Evolutionary conservation across 2,797 vertebrate species (phyloP).

Genomic region (Gallirallus australis): DNA sequence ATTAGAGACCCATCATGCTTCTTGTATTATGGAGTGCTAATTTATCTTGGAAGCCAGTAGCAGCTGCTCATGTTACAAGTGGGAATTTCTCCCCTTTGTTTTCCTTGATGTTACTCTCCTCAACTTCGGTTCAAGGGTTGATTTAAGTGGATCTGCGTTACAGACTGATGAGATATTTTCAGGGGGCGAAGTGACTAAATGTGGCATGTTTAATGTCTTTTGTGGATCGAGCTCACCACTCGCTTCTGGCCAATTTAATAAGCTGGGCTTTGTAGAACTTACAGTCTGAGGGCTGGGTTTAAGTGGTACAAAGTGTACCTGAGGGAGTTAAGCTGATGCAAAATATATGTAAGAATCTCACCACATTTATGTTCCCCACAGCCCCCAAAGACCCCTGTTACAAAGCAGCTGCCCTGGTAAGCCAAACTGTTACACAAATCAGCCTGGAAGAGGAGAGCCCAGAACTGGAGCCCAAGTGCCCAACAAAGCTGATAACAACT

Average conservation of each 20-base stretch:
- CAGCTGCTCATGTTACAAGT: slow-evolving; percentile 68
- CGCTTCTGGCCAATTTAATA: background rate
- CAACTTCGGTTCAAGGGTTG: slow-evolving; percentile 38
- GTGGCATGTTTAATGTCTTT: background rate
- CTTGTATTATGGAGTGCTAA: slow-evolving; percentile 54
- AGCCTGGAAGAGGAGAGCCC: background rate
- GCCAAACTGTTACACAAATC: background rate
- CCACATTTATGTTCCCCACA: background rate
- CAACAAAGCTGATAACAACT: background rate
- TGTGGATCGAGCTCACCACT: background rate
- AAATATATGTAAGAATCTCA: background rate
- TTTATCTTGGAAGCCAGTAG: slow-evolving; percentile 52
- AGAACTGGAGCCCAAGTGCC: background rate
- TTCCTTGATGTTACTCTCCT: background rate
- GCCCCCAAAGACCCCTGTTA: background rate
- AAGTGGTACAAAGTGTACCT: background rate
- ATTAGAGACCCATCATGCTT: slow-evolving; percentile 29
- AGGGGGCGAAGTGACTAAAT: background rate
- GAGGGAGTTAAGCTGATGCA: background rate
- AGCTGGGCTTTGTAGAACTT: background rate
- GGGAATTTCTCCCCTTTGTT: slow-evolving; percentile 68
- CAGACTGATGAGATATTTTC: slow-evolving; percentile 20
- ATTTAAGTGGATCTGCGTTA: slow-evolving; percentile 43
- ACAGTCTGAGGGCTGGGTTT: background rate
- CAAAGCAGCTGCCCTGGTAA: background rate